Evolutionary conservation across 2,888 invertebrate species (phyloP), one percentile per base, ranked within the genome.

Genomic region (Smittia aterrima): DNA sequence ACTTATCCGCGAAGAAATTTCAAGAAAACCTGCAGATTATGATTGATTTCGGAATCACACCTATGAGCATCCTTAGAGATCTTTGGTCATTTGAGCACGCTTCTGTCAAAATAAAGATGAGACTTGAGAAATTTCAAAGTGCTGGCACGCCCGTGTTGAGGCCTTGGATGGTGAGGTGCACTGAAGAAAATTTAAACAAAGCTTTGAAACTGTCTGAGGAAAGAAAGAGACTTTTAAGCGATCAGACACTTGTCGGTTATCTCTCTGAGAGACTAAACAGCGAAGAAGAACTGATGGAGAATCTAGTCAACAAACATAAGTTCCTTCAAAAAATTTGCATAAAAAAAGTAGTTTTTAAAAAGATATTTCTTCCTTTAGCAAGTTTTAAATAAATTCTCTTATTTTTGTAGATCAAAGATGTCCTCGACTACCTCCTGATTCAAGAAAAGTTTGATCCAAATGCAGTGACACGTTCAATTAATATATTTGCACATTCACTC

Each of bases 341-440:
- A 2, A 88, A 84, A 2, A 88, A 88, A 84, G 87, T 87, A 78
- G 72, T 68, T 76, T 38, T n/a, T n/a, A n/a, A n/a, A n/a, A n/a
- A n/a, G n/a, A n/a, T n/a, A n/a, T n/a, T n/a, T n/a, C n/a, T n/a
- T n/a, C n/a, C n/a, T n/a, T n/a, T n/a, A n/a, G n/a, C n/a, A n/a
- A n/a, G n/a, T n/a, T n/a, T n/a, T n/a, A 38, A 38, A 7, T 38
- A 38, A 38, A 7, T 38, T 38, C 38, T 38, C 9, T 7, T 7
- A 7, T 38, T 7, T 9, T 38, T 38, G 4, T 9, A 38, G 38
- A 38, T 38, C 9, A 38, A 38, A 38, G 38, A 38, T 38, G 4
- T 38, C 38, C 38, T 38, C 38, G 38, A 38, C 38, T 38, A 7
- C 9, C 38, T 38, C 9, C 38, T 38, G 4, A 38, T 38, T 38